These are phyloP conservation scores for Channa striata DNA, from an alignment of 2,797 vertebrate genomes.

Conservation along the genomic window DNA sequence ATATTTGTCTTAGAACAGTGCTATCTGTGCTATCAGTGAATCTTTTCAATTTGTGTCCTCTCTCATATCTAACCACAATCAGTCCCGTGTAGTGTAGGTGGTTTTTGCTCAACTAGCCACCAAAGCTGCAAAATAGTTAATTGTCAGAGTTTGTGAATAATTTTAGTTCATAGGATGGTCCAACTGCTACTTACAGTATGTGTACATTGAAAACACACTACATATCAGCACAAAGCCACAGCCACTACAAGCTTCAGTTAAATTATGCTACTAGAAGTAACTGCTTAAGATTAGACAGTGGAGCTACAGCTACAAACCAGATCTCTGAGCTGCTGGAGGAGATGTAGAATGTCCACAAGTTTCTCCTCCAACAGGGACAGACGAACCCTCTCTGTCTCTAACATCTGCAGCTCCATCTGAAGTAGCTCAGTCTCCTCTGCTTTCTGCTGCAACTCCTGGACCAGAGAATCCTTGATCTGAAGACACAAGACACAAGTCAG, in stretches of 20 bases:
- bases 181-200: too few relatives aligned
- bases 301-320: slow-evolving; percentile 82
- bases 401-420: slow-evolving; percentile 92
- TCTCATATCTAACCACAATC: slow-evolving; percentile 14
- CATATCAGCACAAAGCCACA: too few relatives aligned
- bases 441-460: slow-evolving; percentile 88
- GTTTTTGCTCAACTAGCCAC: slow-evolving; percentile 2
- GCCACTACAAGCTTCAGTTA: background rate
- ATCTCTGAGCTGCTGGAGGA: slow-evolving; percentile 91
- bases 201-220: too few relatives aligned
- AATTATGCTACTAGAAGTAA: background rate
- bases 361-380: slow-evolving; percentile 90
- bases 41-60: slow-evolving; percentile 13
- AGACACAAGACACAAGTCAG: slow-evolving; percentile 19
- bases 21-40: too few relatives aligned
- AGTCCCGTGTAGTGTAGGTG: slow-evolving; percentile 5
- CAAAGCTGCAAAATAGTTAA: slow-evolving; percentile 13
- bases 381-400: slow-evolving; percentile 92
- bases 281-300: background rate
- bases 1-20: background rate
- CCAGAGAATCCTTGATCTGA: slow-evolving; percentile 86
- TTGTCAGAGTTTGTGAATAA: too few relatives aligned
- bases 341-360: slow-evolving; percentile 91
- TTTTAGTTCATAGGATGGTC: too few relatives aligned
- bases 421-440: slow-evolving; percentile 87